A percentile compares a stretch with the other conserved stretches of the same genome.
phyloP scores from a whole-genome alignment of 2,797 vertebrate genomes.

The Epinephelus coioides region DNA sequence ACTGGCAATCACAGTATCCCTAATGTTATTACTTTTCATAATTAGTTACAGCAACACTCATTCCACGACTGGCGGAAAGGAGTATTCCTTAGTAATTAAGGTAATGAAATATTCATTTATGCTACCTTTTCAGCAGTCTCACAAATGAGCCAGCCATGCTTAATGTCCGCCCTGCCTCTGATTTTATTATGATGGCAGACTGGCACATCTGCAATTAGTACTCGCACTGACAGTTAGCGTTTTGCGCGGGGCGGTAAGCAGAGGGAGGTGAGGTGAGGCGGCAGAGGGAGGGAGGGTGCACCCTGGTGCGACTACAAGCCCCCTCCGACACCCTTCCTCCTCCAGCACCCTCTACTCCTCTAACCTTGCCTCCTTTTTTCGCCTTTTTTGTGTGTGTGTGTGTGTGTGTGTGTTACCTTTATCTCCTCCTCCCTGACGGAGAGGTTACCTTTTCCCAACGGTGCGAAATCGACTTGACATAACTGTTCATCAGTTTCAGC shows the following conservation, averaged over 20 bases:
- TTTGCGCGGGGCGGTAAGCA: constrained; percentile 91
- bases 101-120: constrained; percentile 99
- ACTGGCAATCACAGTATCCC: constrained; percentile 92
- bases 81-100: constrained; percentile 99
- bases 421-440: constrained; percentile 75
- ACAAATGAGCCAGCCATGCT: constrained; percentile 98
- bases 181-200: constrained; percentile 98
- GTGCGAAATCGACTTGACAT: constrained; percentile 99
- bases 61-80: constrained; percentile 95
- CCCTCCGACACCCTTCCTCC: constrained; percentile 80
- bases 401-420: constrained; percentile 58
- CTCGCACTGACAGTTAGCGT: constrained; percentile 88
- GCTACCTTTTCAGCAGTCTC: constrained; percentile 98
- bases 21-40: constrained; percentile 93
- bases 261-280: constrained; percentile 84
- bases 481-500: constrained; percentile 97
- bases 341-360: constrained; percentile 66
- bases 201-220: constrained; percentile 98
- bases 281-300: constrained; percentile 52
- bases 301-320: constrained; percentile 87
- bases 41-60: constrained; percentile 94
- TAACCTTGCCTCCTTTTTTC: constrained; percentile 68
- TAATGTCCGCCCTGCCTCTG: constrained; percentile 95
- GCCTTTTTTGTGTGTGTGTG: constrained; percentile 49
- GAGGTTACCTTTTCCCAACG: constrained; percentile 99